Base-by-base conservation (phyloP, 1,140 invertebrate species). In the Anoplolepis gracilipes region DNA sequence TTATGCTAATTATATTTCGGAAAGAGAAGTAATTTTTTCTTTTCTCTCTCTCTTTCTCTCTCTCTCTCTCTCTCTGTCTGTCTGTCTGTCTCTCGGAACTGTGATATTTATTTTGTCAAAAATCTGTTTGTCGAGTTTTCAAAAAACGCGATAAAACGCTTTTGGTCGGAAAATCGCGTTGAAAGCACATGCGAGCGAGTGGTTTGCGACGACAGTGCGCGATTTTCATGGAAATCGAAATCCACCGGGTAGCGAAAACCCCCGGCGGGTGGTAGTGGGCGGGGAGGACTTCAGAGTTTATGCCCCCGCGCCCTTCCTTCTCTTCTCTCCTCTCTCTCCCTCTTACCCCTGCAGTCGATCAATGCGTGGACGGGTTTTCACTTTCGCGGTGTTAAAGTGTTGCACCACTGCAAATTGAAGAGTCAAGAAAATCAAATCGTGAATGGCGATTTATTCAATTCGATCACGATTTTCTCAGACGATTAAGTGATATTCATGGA, bases 311-410 rank as follows among this genome's bases (percentile, higher is more conserved):
- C 64, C 85, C 81, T 33, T 88, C 88, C 78, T 84, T 84, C 62
- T 19, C 57, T 85, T 46, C 81, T 19, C 92, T 84, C 49, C 39
- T 19, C 92, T 84, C 49, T 33, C 88, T 76, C 85, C 75, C 89
- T 87, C 91, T 90, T 92, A 70, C 90, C 90, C 92, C 91, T 93
- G 93, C 93, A 94, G 93, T 93, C 94, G 94, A 95, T 95, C 94
- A 95, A 95, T 95, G 94, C 94, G 93, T 93, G 91, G 93, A 93
- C 93, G 94, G 94, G 93, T 95, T 95, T n/a, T 95, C 94, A 95
- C 94, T 95, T 95, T 95, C 94, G 93, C 92, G 90, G 89, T 94
- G 93, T 94, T 93, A 93, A 94, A 94, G 92, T 92, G 93, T 94
- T 90, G 93, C 93, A 93, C 93, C 91, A 91, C 89, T 91, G 91